These are phyloP conservation scores for Caenorhabditis auriculariae DNA, from an alignment of 2,888 invertebrate genomes.

Conservation along the genomic window DNA sequence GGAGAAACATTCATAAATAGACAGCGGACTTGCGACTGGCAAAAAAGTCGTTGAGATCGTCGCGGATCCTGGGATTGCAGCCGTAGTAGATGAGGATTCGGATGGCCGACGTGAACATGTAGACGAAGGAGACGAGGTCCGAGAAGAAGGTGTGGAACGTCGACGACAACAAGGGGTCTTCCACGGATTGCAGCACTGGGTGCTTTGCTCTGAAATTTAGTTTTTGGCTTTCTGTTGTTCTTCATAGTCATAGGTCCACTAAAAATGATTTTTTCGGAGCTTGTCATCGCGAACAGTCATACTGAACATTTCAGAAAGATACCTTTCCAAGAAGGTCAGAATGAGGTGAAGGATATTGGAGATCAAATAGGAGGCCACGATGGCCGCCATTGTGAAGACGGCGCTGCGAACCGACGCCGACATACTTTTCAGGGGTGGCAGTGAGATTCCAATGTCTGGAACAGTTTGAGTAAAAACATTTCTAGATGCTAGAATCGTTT, in stretches of 20 bases:
- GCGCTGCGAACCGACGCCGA: conserved; percentile 49
- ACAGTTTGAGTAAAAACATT: too few relatives aligned
- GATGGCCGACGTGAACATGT: conserved; percentile 61
- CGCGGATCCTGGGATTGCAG: conserved; percentile 57
- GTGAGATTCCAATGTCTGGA: conserved; percentile 25
- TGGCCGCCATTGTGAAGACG: conserved; percentile 61
- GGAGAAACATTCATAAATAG: conserved; percentile 19
- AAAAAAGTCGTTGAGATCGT: conserved; percentile 37
- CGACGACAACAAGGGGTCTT: conserved; percentile 53
- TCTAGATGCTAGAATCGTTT: too few relatives aligned
- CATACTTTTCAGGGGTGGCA: conserved; percentile 38
- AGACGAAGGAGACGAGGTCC: conserved; percentile 58
- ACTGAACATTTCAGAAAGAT: background rate
- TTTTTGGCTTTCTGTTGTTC: background rate
- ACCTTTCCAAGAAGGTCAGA: conserved; percentile 57
- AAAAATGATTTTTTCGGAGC: background rate
- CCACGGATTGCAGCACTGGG: conserved; percentile 44
- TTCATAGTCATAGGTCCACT: background rate
- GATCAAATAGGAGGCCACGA: conserved; percentile 60
- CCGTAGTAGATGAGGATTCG: conserved; percentile 59
- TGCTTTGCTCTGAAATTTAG: conserved; percentile 43
- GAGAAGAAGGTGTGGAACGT: conserved; percentile 61
- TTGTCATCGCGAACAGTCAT: background rate
- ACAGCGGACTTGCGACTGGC: conserved; percentile 24
- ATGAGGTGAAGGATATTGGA: conserved; percentile 59